phyloP scores from a whole-genome alignment of 1,140 invertebrate genomes.

The Brachionus paranguensis region DNA sequence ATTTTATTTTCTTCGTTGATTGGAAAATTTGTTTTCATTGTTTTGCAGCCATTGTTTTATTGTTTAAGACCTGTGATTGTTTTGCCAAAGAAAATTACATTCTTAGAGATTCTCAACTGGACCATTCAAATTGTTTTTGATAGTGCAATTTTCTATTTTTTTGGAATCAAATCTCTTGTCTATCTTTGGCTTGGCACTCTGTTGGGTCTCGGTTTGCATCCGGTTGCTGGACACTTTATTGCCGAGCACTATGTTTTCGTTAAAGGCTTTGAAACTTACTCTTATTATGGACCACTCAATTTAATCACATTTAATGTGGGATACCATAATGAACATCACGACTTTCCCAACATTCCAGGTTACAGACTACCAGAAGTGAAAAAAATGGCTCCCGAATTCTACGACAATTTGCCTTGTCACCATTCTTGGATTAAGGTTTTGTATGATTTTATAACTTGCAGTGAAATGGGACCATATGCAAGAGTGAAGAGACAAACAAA shows the following conservation, averaged over 20 bases:
- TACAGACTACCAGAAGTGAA: conserved; percentile 58
- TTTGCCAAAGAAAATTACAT: conserved; percentile 76
- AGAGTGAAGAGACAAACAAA: conserved; percentile 51
- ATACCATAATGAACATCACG: conserved; percentile 62
- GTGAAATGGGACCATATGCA: conserved; percentile 84
- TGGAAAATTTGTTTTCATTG: conserved; percentile 88
- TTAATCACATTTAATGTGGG: conserved; percentile 97
- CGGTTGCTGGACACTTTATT: conserved; percentile 95
- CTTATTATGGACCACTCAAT: conserved; percentile 96
- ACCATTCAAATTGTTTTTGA: conserved; percentile 81
- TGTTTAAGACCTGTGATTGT: conserved; percentile 80
- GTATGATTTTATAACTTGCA: conserved; percentile 86
- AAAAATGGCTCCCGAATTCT: conserved; percentile 82
- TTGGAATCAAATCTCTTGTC: conserved; percentile 69
- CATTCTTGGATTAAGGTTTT: conserved; percentile 78
- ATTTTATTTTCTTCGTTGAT: conserved; percentile 83
- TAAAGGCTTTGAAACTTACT: conserved; percentile 95
- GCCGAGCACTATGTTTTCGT: conserved; percentile 99
- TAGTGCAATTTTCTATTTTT: conserved; percentile 67
- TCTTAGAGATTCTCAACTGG: conserved; percentile 74
- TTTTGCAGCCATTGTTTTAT: conserved; percentile 93
- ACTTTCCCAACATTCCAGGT: conserved; percentile 39
- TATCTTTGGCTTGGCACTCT: conserved; percentile 81
- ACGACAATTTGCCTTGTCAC: conserved; percentile 80
- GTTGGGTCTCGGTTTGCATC: conserved; percentile 91